Evolutionary conservation across 2,888 invertebrate genomes (phyloP), one percentile per base, ranked within the genome.

Genomic region (Eueremaeus valkanovi): DNA sequence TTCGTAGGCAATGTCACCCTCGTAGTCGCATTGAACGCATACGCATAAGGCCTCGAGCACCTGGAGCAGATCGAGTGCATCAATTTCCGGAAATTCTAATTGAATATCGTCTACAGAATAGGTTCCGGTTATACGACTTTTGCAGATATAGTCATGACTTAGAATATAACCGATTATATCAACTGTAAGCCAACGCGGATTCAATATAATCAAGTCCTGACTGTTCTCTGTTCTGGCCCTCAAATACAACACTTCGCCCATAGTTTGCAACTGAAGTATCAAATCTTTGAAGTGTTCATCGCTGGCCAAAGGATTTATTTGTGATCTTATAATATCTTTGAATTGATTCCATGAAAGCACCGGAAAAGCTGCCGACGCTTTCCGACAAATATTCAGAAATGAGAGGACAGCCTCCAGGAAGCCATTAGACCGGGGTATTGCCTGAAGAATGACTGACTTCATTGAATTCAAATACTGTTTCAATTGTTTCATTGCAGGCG

Each of bases 31-130:
- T 86, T 88, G 83, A 75, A 89, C 87, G 81, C 90, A 90, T 70
- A 91, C 83, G 81, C 89, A 88, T 76, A 91, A 85, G 8, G 90
- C 88, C 83, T 90, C 89, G 66, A 92, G 83, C 77, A 88, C 85
- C 81, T 88, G 88, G 68, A 91, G 84, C 79, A 90, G 86, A 80
- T 89, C 89, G 75, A 86, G 83, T 5, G 90, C 89, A 80, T 90
- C 90, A 76, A 88, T 87, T 72, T 90, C 89, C 42, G 89, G 89
- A 81, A 87, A 89, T 80, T 89, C 86, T 55, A 89, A 86, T 83
- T 90, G 90, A 81, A 91, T 89, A 82, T 91, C 90, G 80, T 90
- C 90, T 16, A 87, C 83, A 1, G 89, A 88, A 82, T 90, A 91
- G 79, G 89, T 89, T 1, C 91, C 91, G 21, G 89, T 88, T 11